phyloP scores from a whole-genome alignment of 2,113 vertebrate genomes.

The Macquaria ambigua region DNA sequence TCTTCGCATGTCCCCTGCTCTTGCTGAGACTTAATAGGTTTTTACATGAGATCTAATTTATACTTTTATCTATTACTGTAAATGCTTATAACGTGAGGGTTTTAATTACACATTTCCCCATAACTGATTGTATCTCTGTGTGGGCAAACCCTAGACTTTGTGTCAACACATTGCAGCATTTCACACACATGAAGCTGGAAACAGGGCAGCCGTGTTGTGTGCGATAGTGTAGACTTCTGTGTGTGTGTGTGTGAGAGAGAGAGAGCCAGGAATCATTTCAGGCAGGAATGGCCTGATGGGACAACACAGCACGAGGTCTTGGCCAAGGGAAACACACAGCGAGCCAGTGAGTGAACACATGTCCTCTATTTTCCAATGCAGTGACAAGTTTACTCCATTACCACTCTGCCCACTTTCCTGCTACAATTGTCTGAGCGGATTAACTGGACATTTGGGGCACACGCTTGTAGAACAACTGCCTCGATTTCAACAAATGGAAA shows the following conservation, averaged over 20 bases:
- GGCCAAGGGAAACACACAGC: slow-evolving; percentile 69
- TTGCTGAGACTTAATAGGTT: background rate
- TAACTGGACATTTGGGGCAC: slow-evolving; percentile 43
- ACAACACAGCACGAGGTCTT: slow-evolving; percentile 49
- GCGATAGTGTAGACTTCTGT: background rate
- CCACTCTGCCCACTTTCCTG: slow-evolving; percentile 58
- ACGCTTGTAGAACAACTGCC: slow-evolving; percentile 31
- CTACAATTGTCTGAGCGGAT: slow-evolving; percentile 61
- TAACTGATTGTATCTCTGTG: slow-evolving; percentile 2
- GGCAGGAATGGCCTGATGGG: slow-evolving; percentile 45
- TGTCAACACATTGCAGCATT: slow-evolving; percentile 18
- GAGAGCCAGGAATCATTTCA: slow-evolving; percentile 55
- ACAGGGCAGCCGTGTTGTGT: slow-evolving; percentile 12
- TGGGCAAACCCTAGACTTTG: background rate
- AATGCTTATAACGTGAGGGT: background rate
- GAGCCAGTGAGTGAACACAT: slow-evolving; percentile 72
- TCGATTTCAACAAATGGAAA: slow-evolving; percentile 48
- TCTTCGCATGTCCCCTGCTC: background rate
- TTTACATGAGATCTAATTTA: background rate
- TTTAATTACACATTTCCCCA: background rate
- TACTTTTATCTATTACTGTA: background rate
- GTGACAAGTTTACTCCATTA: slow-evolving; percentile 73
- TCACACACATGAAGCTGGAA: slow-evolving; percentile 20
- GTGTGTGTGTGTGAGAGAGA: slow-evolving; percentile 1
- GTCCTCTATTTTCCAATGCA: slow-evolving; percentile 59